Evolutionary conservation across 2,888 invertebrate genomes (phyloP).

Genomic region (Aricia artaxerxes): DNA sequence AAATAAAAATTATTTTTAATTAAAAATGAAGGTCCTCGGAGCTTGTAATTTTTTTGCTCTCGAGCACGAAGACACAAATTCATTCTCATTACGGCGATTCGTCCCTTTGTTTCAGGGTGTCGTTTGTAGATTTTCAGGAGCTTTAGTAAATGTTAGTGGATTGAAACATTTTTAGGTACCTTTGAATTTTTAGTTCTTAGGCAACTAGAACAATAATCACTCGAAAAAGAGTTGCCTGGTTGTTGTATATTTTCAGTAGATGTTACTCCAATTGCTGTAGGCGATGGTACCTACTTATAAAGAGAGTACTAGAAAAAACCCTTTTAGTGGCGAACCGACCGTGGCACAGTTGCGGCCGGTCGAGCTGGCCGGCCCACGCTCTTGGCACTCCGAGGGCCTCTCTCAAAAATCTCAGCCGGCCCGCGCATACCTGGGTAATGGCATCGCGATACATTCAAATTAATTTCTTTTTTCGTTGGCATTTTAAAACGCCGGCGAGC

Average conservation of each 20-base stretch:
- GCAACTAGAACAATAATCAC: no score
- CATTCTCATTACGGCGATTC: neutral
- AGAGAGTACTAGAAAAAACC: conserved; percentile 53
- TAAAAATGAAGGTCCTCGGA: conserved; percentile 6
- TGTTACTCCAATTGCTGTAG: neutral
- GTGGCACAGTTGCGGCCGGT: conserved; percentile 59
- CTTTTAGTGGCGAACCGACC: conserved; percentile 56
- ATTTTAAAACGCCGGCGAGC: conserved; percentile 33
- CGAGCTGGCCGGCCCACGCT: conserved; percentile 63
- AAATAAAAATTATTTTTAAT: conserved; percentile 15
- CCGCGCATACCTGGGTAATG: conserved; percentile 47
- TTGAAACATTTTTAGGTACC: no score
- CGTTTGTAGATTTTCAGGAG: neutral
- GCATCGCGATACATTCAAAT: conserved; percentile 42
- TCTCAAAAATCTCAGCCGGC: conserved; percentile 55
- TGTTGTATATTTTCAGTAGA: neutral
- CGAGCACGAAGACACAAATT: neutral
- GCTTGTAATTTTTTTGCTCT: neutral
- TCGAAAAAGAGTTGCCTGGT: no score
- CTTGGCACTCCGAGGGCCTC: conserved; percentile 57
- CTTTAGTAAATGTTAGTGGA: neutral
- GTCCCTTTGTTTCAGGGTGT: neutral
- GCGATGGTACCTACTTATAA: conserved; percentile 47
- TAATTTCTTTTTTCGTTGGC: conserved; percentile 44
- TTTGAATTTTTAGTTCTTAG: no score